Percentiles rank a stretch among this genome's conserved stretches.
Conservation (phyloP, 2,888 invertebrate genomes). For the Synergus laeviventris region DNA sequence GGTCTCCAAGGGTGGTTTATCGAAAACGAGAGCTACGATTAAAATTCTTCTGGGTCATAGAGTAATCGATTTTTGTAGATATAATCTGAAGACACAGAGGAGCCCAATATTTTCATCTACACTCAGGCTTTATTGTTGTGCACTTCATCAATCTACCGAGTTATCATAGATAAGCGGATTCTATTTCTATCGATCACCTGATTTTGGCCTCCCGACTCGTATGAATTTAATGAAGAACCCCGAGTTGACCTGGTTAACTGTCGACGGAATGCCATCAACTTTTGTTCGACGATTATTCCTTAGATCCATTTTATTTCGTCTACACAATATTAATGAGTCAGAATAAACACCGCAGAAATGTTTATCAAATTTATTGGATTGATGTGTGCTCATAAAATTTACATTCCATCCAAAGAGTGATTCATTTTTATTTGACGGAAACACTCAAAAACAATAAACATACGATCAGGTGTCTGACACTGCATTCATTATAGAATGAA, state of each 20-base stretch:
- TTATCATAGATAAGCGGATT: not conserved
- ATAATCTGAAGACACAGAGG: no score
- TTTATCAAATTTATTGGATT: not conserved
- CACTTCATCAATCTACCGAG: not conserved
- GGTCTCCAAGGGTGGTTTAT: not conserved
- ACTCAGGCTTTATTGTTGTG: not conserved
- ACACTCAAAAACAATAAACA: not conserved
- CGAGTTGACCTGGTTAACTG: not conserved
- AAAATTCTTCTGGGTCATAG: not conserved
- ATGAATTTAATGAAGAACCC: constrained; percentile 6
- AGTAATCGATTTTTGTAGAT: not conserved
- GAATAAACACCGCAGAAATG: not conserved
- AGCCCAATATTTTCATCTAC: not conserved
- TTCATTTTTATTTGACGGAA: not conserved
- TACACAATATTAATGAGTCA: not conserved
- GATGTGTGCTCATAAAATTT: not conserved
- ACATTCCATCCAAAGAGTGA: not conserved
- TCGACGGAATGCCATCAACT: not conserved
- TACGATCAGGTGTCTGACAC: not conserved
- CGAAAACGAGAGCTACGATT: not conserved
- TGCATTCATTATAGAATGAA: not conserved
- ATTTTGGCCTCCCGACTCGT: not conserved
- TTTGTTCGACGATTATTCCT: not conserved
- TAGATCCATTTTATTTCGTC: not conserved
- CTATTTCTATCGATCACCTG: not conserved